These are phyloP conservation scores for Limnephilus auricula DNA, from an alignment of 2,888 invertebrate genomes.

Conservation along the genomic window DNA sequence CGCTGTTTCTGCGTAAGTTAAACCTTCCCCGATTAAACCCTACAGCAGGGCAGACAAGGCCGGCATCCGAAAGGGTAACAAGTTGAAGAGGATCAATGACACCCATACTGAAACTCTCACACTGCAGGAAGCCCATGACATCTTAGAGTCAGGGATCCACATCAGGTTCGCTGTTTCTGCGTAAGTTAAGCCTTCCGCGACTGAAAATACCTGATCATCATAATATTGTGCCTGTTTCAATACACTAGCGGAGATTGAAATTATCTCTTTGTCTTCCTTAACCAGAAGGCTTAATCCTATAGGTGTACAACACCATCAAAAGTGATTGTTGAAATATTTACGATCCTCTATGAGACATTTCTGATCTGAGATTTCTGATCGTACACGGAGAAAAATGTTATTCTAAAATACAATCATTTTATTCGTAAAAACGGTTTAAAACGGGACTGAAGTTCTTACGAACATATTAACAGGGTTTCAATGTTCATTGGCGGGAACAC, in stretches of 20 bases:
- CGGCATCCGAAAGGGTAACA: constrained; percentile 64
- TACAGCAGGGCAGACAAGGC: constrained; percentile 65
- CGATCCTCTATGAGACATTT: too few species aligned
- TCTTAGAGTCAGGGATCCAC: constrained; percentile 64
- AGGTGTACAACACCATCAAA: too few species aligned
- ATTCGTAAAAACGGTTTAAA: too few species aligned
- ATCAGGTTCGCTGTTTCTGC: constrained; percentile 64
- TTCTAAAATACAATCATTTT: too few species aligned
- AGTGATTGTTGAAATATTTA: too few species aligned
- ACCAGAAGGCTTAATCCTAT: not conserved
- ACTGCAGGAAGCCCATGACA: constrained; percentile 65
- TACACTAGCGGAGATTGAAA: not conserved
- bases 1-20: constrained; percentile 65
- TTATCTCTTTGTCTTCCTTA: not conserved
- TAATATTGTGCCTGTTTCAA: not conserved
- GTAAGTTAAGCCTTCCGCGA: constrained; percentile 54
- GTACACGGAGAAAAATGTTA: too few species aligned
- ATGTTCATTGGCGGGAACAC: too few species aligned
- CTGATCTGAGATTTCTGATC: too few species aligned
- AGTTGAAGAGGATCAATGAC: constrained; percentile 64
- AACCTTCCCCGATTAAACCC: constrained; percentile 37
- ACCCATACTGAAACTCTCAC: constrained; percentile 63
- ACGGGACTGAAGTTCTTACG: too few species aligned
- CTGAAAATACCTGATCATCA: not conserved
- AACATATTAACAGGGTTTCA: too few species aligned